A percentile compares a stretch with the other conserved stretches of the same genome.
These are phyloP conservation scores for Charaxes varanes DNA, from an alignment of 1,140 invertebrate genomes.

Conservation along the genomic window DNA sequence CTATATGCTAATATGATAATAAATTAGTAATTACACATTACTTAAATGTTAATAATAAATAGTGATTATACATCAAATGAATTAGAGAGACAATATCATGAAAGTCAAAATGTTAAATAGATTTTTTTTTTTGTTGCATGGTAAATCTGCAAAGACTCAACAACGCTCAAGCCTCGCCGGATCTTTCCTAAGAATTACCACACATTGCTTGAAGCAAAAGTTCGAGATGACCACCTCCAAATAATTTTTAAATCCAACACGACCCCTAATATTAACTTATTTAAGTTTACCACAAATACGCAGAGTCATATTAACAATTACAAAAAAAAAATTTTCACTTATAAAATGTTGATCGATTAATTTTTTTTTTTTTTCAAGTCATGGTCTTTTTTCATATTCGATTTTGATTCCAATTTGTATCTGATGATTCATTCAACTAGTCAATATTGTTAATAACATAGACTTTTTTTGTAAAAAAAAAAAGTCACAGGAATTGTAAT, in stretches of 20 bases:
- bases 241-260: conserved; percentile 12
- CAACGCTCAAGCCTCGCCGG: too few relatives aligned
- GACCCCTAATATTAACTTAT: conserved; percentile 17
- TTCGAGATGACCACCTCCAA: conserved; percentile 20
- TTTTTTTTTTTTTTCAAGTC: conserved; percentile 52
- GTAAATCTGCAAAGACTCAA: conserved; percentile 5
- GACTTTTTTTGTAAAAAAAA: conserved; percentile 11
- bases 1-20: conserved; percentile 63
- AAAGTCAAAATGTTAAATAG: conserved; percentile 8
- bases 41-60: conserved; percentile 72
- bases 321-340: conserved; percentile 35
- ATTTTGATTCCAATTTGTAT: conserved; percentile 35
- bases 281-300: conserved; percentile 14
- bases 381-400: conserved; percentile 56
- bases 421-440: background rate
- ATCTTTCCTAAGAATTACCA: conserved; percentile 12
- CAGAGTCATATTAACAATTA: conserved; percentile 21
- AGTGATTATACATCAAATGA: conserved; percentile 64
- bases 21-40: conserved; percentile 71
- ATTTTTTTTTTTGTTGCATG: conserved; percentile 6
- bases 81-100: conserved; percentile 73
- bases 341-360: conserved; percentile 64
- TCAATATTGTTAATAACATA: conserved; percentile 9
- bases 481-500: too few relatives aligned
- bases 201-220: conserved; percentile 22